phyloP scores from a whole-genome alignment of 2,113 vertebrate species.

The Eulemur rufifrons region DNA sequence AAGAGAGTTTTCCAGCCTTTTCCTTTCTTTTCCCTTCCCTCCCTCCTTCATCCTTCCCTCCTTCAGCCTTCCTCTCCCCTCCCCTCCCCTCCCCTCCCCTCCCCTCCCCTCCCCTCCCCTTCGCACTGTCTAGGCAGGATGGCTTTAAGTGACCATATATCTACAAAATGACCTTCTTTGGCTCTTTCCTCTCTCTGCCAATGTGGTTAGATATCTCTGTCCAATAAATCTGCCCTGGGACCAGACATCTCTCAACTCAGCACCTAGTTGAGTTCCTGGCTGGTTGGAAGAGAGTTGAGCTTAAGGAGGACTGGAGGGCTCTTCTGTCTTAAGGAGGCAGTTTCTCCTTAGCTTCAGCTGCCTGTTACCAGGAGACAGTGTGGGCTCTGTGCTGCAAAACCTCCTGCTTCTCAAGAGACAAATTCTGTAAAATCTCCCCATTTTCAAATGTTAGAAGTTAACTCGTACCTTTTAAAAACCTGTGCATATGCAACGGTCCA shows the following conservation, averaged over 20 bases:
- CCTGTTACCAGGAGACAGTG: not conserved
- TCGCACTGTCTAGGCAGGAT: not conserved
- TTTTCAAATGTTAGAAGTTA: no score
- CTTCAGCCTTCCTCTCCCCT: no score
- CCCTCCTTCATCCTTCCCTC: rapidly evolving
- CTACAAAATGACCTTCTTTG: not conserved
- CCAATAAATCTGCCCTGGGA: not conserved
- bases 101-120: not conserved
- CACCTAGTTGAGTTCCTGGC: not conserved
- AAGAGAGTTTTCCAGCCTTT: not conserved
- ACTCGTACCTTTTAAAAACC: not conserved
- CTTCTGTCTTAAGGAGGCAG: no score
- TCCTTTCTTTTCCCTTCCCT: rapidly evolving
- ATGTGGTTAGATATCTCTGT: not conserved
- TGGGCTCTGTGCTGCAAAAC: rapidly evolving
- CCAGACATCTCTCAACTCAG: not conserved
- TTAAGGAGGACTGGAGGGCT: no score
- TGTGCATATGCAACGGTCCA: not conserved
- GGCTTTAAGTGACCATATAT: not conserved
- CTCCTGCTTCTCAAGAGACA: not conserved
- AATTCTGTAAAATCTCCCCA: not conserved
- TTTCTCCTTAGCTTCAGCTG: rapidly evolving
- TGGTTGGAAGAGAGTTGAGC: no score
- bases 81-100: not conserved
- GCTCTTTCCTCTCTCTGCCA: not conserved